Evolutionary conservation across 23 tunicate genomes (phyloP), one percentile per base, ranked within the genome.

Genomic region (Botrylloides violaceus): DNA sequence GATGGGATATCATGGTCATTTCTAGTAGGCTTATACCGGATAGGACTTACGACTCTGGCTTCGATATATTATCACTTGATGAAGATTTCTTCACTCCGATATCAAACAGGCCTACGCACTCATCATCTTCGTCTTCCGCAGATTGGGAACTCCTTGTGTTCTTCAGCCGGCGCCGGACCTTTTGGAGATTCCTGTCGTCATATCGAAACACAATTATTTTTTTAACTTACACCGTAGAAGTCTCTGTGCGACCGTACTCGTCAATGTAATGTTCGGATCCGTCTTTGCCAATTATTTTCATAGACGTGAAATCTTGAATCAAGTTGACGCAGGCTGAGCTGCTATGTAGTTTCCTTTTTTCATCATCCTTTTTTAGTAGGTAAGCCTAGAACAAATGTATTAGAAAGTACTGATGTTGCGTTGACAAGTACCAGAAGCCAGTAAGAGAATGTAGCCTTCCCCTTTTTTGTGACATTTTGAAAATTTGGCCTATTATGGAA

Each of bases 261-360:
- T 63, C 36, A 33, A 63, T 63, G 33, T 63, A 63, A 63, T 63
- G 70, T 3, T 63, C 6, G 6, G 35, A 25, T 4, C 70, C 70
- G 57, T 18, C 58, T 79, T 79, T 70, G 3, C 77, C 28, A 2
- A 79, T 59, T 28, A 79, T 18, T 32, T 79, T 79, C 38, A 70
- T 55, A 58, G 64, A 53, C 24, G 70, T 34, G 33, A 79, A 72
- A 4, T 79, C 83, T 35, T 79, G 78, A 2, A 79, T 79, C 22
- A 79, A 32, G 76, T 79, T 79, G 24, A 79, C 61, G 66, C 83
- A 79, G 3, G 83, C 83, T 6, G 83, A 72, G 26, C 77, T 71
- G 53, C 47, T 71, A 33, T 79, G 83, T 4, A 79, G 58, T 59
- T 79, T 79, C 36, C 83, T 58, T 9, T 70, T 36, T 28, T 71